A percentile compares a stretch with the other conserved stretches of the same genome.
Evolutionary conservation across 30 jellyfish, hydroid and myxozoan genomes (phyloP).

Genomic region (Turritopsis dohrnii): DNA sequence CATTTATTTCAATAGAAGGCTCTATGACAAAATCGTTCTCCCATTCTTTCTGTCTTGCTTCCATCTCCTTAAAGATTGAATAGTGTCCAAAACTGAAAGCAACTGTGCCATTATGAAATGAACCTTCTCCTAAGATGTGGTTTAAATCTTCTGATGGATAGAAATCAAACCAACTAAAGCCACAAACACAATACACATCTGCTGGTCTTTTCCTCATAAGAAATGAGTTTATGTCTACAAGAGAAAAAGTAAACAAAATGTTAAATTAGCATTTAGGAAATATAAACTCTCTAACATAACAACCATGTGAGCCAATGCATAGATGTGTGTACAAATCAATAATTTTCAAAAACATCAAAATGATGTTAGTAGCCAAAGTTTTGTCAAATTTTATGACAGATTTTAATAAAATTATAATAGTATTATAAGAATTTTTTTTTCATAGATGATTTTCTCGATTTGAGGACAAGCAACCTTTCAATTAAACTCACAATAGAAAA

Average conservation of each 20-base stretch:
- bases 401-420: neutral
- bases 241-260: neutral
- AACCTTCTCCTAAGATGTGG: conserved; percentile 86
- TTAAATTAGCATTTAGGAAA: too few relatives aligned
- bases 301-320: too few relatives aligned
- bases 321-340: too few relatives aligned
- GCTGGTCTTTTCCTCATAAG: conserved; percentile 53
- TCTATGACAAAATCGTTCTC: conserved; percentile 24
- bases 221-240: conserved; percentile 53
- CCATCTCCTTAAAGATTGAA: conserved; percentile 35
- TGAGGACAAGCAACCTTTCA: too few relatives aligned
- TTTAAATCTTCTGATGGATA: conserved; percentile 73
- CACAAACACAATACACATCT: conserved; percentile 60
- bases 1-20: conserved; percentile 1
- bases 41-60: conserved; percentile 24
- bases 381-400: neutral
- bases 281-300: too few relatives aligned
- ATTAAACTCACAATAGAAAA: too few relatives aligned
- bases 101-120: conserved; percentile 64
- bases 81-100: conserved; percentile 89
- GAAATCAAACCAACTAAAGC: conserved; percentile 89
- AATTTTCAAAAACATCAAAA: too few relatives aligned
- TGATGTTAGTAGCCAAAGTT: too few relatives aligned
- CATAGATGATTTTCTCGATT: too few relatives aligned
- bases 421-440: neutral